These are phyloP conservation scores for Drosophila cyrtoloma DNA, from an alignment of 2,888 invertebrate species.

Conservation along the genomic window DNA sequence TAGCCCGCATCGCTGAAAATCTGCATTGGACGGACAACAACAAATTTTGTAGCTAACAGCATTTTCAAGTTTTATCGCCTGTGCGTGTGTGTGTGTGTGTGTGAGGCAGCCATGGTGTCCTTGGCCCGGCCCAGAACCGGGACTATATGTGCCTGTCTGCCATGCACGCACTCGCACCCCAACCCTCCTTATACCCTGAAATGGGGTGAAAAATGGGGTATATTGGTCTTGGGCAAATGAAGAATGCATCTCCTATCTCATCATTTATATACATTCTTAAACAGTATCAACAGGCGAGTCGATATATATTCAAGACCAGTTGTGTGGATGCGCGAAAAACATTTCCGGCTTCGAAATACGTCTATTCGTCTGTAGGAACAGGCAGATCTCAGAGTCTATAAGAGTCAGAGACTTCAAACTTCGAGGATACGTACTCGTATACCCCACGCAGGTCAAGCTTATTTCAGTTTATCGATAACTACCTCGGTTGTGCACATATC, in stretches of 20 bases:
- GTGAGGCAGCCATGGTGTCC: conserved; percentile 56
- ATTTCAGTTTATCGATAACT: background rate
- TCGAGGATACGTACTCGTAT: background rate
- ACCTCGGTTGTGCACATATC: background rate
- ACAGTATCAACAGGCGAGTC: fast-evolving
- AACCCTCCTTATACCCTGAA: background rate
- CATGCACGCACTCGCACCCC: background rate
- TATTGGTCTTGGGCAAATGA: background rate
- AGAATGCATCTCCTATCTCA: background rate
- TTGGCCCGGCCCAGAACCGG: conserved; percentile 68
- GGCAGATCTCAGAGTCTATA: background rate
- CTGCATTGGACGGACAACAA: conserved; percentile 67
- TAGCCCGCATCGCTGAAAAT: conserved; percentile 39
- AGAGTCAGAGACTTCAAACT: background rate
- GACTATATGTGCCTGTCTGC: conserved; percentile 30
- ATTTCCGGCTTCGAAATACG: background rate
- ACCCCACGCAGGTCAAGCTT: too few species aligned
- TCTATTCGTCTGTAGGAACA: fast-evolving
- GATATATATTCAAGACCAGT: background rate
- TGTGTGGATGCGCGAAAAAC: background rate
- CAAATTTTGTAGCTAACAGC: conserved; percentile 82
- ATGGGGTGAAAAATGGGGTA: too few species aligned
- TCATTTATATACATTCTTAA: background rate
- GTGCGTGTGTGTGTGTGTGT: conserved; percentile 2
- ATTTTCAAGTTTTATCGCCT: conserved; percentile 80